Evolutionary conservation across 1,140 invertebrate genomes (phyloP).

Genomic region (Pollicipes pollicipes): DNA sequence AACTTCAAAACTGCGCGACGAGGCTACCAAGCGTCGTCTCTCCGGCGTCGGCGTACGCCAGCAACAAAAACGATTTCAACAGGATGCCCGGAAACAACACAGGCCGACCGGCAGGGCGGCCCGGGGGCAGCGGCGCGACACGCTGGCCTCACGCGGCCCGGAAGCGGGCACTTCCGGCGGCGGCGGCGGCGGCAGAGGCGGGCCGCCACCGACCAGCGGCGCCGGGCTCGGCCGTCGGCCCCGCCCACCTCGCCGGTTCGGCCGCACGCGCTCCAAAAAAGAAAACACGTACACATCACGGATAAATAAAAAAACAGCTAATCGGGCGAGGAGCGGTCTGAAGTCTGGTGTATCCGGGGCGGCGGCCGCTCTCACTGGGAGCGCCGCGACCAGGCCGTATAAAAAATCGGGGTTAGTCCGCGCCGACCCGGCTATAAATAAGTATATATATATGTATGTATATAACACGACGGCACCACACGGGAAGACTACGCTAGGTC

Average conservation of each 20-base stretch:
- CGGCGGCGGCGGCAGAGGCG: too few relatives aligned
- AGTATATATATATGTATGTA: not conserved
- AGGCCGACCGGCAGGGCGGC: too few relatives aligned
- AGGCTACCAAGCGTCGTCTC: not conserved
- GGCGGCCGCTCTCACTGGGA: too few relatives aligned
- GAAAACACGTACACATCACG: not conserved
- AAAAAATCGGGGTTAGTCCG: not conserved
- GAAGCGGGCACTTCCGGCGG: too few relatives aligned
- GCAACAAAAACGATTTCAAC: not conserved
- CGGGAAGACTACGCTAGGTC: not conserved
- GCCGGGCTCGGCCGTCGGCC: too few relatives aligned
- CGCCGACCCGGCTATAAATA: not conserved
- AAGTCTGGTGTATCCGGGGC: not conserved
- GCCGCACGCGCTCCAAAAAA: not conserved
- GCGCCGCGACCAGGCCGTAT: not conserved
- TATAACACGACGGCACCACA: not conserved
- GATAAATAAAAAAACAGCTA: not conserved
- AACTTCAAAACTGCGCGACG: not conserved
- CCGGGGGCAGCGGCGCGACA: too few relatives aligned
- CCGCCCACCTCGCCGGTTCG: too few relatives aligned
- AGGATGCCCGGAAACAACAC: not conserved
- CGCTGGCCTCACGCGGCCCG: too few relatives aligned
- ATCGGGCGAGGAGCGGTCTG: not conserved
- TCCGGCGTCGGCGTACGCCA: too few relatives aligned
- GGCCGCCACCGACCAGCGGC: too few relatives aligned